These are phyloP conservation scores for Cataglyphis livida DNA, from an alignment of 2,888 invertebrate genomes.

Conservation along the genomic window DNA sequence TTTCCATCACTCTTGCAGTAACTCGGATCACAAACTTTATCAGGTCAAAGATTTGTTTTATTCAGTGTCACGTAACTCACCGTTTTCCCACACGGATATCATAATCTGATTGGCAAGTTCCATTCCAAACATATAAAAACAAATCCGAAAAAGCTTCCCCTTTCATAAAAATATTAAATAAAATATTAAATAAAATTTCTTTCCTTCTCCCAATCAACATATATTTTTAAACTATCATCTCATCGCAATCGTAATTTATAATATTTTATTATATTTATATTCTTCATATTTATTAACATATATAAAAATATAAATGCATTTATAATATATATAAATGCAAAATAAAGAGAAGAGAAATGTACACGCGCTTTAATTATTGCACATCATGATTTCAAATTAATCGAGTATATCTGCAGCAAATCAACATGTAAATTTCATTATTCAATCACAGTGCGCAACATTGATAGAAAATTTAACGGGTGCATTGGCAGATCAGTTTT, in stretches of 20 bases:
- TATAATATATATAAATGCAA: no score
- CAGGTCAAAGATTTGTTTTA: conserved; percentile 56
- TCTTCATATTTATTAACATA: no score
- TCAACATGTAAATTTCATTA: conserved; percentile 44
- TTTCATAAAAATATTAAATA: conserved; percentile 1
- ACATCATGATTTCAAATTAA: not conserved
- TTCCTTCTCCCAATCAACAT: not conserved
- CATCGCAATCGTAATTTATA: conserved; percentile 5
- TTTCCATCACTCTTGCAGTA: conserved; percentile 35
- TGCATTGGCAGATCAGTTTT: conserved; percentile 36
- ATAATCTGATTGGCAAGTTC: conserved; percentile 56
- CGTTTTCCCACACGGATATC: conserved; percentile 48
- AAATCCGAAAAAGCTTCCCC: not conserved
- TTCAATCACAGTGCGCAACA: conserved; percentile 12
- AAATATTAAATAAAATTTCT: conserved; percentile 11
- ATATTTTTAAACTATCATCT: not conserved
- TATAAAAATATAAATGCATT: no score
- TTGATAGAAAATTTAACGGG: conserved; percentile 29
- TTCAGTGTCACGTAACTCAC: conserved; percentile 53
- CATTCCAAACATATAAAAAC: conserved; percentile 38
- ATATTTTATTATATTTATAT: not conserved
- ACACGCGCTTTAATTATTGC: not conserved
- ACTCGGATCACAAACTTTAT: conserved; percentile 55
- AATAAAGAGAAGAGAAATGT: no score
- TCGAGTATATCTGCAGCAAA: not conserved